phyloP scores from a whole-genome alignment of 1,140 invertebrate species.

The Brachionus manjavacas region DNA sequence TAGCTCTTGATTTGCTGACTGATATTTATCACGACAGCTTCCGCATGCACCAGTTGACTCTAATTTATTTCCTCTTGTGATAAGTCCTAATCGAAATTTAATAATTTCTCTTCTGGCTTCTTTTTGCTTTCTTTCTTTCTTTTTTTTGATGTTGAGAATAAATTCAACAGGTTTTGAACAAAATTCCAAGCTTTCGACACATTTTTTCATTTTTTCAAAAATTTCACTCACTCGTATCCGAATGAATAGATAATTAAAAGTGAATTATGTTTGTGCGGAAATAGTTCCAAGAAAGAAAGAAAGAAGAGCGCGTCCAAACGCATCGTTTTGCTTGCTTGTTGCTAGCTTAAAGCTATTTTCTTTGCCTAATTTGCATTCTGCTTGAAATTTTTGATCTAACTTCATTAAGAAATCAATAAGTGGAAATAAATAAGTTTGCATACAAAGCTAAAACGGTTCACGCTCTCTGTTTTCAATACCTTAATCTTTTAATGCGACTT shows the following conservation, averaged over 20 bases:
- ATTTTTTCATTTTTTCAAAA: too few species aligned
- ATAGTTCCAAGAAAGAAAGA: neutral
- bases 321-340: neutral
- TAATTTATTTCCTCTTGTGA: neutral
- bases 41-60: conserved; percentile 1
- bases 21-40: neutral
- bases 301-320: neutral
- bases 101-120: neutral
- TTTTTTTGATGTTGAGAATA: too few species aligned
- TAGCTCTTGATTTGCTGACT: neutral
- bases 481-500: conserved; percentile 36
- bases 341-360: conserved; percentile 5
- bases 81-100: conserved; percentile 21
- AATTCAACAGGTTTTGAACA: too few species aligned
- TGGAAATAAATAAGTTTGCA: neutral
- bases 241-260: conserved; percentile 35
- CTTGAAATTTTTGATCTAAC: neutral
- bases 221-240: neutral
- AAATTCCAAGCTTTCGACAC: conserved; percentile 13
- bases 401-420: conserved; percentile 36
- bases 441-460: neutral
- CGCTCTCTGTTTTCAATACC: neutral
- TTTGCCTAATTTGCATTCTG: conserved; percentile 24
- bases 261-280: conserved; percentile 29
- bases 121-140: too few species aligned